Evolutionary conservation across 2,797 vertebrate species (phyloP).

Genomic region (Peromyscus eremicus): DNA sequence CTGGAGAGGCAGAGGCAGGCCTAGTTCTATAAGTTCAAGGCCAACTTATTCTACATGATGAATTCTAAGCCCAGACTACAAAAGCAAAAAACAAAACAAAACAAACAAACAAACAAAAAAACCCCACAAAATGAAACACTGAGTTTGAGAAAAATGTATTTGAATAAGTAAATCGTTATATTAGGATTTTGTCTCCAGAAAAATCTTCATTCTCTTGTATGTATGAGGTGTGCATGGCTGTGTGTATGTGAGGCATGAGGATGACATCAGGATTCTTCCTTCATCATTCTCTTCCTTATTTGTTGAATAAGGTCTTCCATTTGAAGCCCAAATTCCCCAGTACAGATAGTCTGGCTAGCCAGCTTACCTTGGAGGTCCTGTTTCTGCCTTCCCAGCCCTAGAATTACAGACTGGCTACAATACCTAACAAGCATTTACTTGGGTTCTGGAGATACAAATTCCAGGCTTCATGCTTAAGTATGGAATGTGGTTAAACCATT

Average conservation of each 20-base stretch:
- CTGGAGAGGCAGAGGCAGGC: background rate
- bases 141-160: background rate
- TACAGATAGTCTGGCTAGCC: no score
- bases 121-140: background rate
- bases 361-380: background rate
- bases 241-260: background rate
- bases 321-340: background rate
- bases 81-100: background rate
- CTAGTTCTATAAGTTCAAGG: background rate
- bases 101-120: background rate
- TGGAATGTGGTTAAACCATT: background rate
- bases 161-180: background rate
- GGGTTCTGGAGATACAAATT: background rate
- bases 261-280: no score
- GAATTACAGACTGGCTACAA: background rate
- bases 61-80: background rate
- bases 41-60: background rate
- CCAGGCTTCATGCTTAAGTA: background rate
- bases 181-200: background rate
- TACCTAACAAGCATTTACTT: background rate
- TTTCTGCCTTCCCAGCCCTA: background rate
- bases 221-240: background rate
- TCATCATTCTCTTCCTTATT: background rate
- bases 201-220: no score
- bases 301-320: no score